Conservation (phyloP, 92 coral and sea anemone genomes). For the Phenganax subtilis region DNA sequence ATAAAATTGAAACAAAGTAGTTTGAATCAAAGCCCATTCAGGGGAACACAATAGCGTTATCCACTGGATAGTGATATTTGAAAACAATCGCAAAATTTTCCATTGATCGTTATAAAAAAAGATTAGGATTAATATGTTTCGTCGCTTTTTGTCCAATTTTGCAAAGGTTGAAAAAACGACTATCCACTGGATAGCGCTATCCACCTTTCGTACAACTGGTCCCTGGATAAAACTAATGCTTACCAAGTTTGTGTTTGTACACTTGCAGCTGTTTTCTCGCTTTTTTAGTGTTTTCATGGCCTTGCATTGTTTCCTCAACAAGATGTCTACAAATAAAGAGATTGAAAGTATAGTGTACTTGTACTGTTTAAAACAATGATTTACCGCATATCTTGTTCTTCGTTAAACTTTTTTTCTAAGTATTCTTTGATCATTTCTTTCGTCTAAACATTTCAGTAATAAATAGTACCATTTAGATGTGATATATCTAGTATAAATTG, state of each 20-base stretch:
- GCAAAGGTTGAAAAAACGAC: no score
- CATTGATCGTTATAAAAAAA: no score
- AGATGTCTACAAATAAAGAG: slow-evolving; percentile 54
- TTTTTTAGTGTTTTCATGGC: slow-evolving; percentile 84
- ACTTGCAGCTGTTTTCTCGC: slow-evolving; percentile 76
- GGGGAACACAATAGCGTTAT: neutral
- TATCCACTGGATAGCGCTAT: no score
- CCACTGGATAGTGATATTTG: no score
- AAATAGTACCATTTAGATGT: neutral
- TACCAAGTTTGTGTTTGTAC: slow-evolving; percentile 92
- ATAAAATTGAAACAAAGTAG: neutral
- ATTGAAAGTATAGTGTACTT: neutral
- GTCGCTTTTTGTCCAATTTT: no score
- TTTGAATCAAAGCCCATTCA: neutral
- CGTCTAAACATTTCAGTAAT: slow-evolving; percentile 48
- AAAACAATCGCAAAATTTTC: no score
- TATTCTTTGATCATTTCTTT: slow-evolving; percentile 89
- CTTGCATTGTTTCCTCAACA: slow-evolving; percentile 84
- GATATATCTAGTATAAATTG: no score
- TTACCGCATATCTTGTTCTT: slow-evolving; percentile 93
- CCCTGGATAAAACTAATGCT: neutral
- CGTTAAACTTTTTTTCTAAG: slow-evolving; percentile 61
- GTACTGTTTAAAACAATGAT: neutral
- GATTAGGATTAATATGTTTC: no score
- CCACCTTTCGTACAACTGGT: no score